Base-by-base conservation (phyloP, 2,113 vertebrate species). In the Daphoenositta chrysoptera region DNA sequence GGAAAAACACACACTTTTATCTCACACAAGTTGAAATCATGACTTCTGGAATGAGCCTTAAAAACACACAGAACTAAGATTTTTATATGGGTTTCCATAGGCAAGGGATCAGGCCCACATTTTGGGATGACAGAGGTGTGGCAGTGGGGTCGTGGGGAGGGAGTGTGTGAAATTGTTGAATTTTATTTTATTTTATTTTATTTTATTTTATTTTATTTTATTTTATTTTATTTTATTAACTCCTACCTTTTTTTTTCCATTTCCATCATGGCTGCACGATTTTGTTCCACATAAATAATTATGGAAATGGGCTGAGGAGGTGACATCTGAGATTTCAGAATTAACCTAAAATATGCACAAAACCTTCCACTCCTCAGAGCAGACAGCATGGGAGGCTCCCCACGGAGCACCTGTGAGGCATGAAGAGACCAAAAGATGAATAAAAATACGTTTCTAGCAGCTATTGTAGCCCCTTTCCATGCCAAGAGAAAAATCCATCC, bases 271-370 rank as follows among this genome's bases (percentile, higher is more conserved):
- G 50, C 73, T 76, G 66, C 42, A 63, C 0, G 0, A 61, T 53
- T 87, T 58, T 35, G 58, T 88, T 94, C 66, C 63, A 86, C 60
- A 54, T 16, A 82, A 93, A 28, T 77, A 83, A 96, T 93, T 91
- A 94, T 86, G 82, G 93, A 91, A 96, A 94, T 83, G 15, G 63
- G 39, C 57, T 88, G 66, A 85, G 42, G 37, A 84, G 35, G 47
- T 73, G 82, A 94, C 91, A 94, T 35, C 78, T 54, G 87, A 94
- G 95, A 93, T 76, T 94, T 90, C 54, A 58, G 70, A 95, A 94
- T 95, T 85, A 96, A 79, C 77, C 73, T 64, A 89, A 89, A 89
- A 79, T 89, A 95, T 86, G 78, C 91, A 94, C 78, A 70, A 70
- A 97, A 40, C 39, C 39, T 83, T 76, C 66, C 81, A 72, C 48